These are phyloP conservation scores for Geococcyx californianus DNA, from an alignment of 2,113 vertebrate species.

Conservation along the genomic window DNA sequence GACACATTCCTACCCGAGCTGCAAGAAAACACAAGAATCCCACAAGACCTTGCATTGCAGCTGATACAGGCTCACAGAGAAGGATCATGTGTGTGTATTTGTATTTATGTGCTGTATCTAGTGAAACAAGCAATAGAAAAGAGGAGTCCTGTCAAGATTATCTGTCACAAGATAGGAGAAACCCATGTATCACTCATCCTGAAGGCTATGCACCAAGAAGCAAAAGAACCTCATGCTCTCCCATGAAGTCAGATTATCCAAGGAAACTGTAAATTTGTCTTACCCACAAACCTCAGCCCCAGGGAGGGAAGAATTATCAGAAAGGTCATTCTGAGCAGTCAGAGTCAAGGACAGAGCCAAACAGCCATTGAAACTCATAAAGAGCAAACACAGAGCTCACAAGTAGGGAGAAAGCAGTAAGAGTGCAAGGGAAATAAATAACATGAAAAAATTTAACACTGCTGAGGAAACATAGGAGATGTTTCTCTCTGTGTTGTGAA, in stretches of 20 bases:
- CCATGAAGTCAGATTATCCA: constrained; percentile 77
- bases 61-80: background rate
- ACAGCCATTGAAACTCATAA: constrained; percentile 67
- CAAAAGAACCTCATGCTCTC: constrained; percentile 60
- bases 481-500: constrained; percentile 45
- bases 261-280: constrained; percentile 72
- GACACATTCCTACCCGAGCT: background rate
- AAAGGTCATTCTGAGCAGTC: constrained; percentile 75
- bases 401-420: constrained; percentile 37
- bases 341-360: constrained; percentile 71
- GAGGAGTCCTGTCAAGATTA: constrained; percentile 65
- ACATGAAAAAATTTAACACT: constrained; percentile 56
- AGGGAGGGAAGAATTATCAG: constrained; percentile 73
- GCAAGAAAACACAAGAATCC: background rate
- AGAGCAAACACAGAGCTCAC: constrained; percentile 53
- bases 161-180: constrained; percentile 52
- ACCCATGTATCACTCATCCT: constrained; percentile 71
- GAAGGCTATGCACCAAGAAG: constrained; percentile 69
- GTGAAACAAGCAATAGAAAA: constrained; percentile 61
- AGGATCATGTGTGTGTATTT: background rate
- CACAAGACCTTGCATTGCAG: background rate
- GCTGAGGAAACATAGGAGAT: constrained; percentile 24
- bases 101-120: constrained; percentile 2
- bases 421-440: constrained; percentile 68
- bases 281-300: constrained; percentile 70